These are phyloP conservation scores for Phania funesta DNA, from an alignment of 2,888 invertebrate species.

Conservation along the genomic window DNA sequence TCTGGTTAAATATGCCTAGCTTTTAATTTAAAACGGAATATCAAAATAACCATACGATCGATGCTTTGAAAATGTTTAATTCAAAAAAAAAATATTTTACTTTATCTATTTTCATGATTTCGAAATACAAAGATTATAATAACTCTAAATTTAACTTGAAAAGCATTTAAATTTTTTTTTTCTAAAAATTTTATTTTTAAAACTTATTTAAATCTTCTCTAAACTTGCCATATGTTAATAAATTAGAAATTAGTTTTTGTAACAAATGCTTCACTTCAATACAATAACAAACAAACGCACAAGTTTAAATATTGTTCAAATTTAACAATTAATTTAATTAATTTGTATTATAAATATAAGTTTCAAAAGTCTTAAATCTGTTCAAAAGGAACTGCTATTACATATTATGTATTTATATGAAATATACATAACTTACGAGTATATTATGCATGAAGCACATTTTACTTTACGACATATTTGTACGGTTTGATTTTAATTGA, in stretches of 20 bases:
- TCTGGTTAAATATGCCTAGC: too few species aligned
- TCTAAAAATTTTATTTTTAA: neutral
- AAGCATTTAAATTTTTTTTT: neutral
- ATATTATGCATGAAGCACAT: too few species aligned
- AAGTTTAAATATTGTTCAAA: slow-evolving; percentile 60
- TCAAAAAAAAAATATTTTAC: neutral
- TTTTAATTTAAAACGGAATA: too few species aligned
- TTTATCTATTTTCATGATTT: neutral
- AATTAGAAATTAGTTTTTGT: slow-evolving; percentile 30
- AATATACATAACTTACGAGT: too few species aligned
- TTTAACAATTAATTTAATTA: slow-evolving; percentile 12
- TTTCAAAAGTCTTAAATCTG: too few species aligned
- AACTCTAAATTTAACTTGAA: neutral
- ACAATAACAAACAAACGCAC: slow-evolving; percentile 68
- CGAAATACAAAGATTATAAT: neutral
- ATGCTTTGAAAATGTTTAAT: neutral
- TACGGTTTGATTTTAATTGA: too few species aligned
- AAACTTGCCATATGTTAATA: slow-evolving; percentile 58
- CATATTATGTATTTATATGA: too few species aligned
- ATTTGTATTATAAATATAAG: too few species aligned
- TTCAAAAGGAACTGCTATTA: too few species aligned
- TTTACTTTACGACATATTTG: too few species aligned
- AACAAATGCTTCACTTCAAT: slow-evolving; percentile 44
- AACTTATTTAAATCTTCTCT: slow-evolving; percentile 9
- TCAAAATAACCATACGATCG: neutral